Evolutionary conservation across 1,140 invertebrate species (phyloP), one percentile per base, ranked within the genome.

Genomic region (Sogatella furcifera): DNA sequence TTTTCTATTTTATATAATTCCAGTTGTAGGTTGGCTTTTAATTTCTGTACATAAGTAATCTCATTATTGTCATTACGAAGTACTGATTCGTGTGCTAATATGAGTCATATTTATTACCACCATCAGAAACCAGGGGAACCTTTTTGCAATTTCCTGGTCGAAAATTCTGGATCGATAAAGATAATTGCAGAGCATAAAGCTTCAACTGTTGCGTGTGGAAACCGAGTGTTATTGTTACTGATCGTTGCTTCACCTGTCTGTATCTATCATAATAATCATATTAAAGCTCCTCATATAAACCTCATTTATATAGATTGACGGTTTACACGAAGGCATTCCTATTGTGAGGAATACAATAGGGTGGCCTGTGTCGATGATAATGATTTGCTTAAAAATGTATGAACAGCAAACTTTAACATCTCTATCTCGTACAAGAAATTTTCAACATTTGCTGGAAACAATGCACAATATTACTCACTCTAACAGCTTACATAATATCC

Each of bases 261-360:
- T 61, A 60, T 28, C 22, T 42, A 56, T n/a, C n/a, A 52, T n/a
- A 17, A 56, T 17, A 34, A 22, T 58, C 44, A 52, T 31, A 31
- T 43, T 41, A 22, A 6, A n/a, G n/a, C n/a, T n/a, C n/a, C n/a
- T n/a, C n/a, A n/a, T n/a, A n/a, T n/a, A n/a, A n/a, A n/a, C n/a
- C n/a, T n/a, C n/a, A n/a, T n/a, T n/a, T n/a, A n/a, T n/a, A n/a
- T n/a, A n/a, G n/a, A n/a, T n/a, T n/a, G n/a, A n/a, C n/a, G n/a
- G n/a, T n/a, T n/a, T n/a, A n/a, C n/a, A n/a, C n/a, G n/a, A n/a
- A n/a, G n/a, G n/a, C n/a, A n/a, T n/a, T n/a, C n/a, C n/a, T n/a
- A n/a, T n/a, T n/a, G n/a, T n/a, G n/a, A n/a, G n/a, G n/a, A n/a
- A n/a, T n/a, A n/a, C n/a, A n/a, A n/a, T n/a, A n/a, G n/a, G n/a